Conservation (phyloP, 2,113 vertebrate genomes). For the Sclerurus mexicanus region DNA sequence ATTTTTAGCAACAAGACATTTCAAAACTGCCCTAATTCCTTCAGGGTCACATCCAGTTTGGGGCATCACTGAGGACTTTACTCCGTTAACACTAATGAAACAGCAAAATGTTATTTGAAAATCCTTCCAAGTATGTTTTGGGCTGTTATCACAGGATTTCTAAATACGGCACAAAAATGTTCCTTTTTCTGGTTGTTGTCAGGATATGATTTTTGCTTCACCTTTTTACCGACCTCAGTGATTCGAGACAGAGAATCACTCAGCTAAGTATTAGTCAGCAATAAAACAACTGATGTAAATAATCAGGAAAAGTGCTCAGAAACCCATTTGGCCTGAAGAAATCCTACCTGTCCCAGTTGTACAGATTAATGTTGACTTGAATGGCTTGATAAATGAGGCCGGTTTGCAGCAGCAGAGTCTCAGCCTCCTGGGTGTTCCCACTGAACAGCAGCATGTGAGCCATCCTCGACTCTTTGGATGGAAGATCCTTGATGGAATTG, state of each 20-base stretch:
- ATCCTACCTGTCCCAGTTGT: conserved; percentile 93
- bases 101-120: conserved; percentile 2
- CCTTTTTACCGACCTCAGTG: neutral
- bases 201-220: neutral
- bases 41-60: neutral
- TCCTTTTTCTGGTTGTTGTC: neutral
- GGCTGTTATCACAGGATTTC: neutral
- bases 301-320: neutral
- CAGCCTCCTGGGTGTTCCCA: conserved; percentile 89
- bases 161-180: neutral
- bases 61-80: neutral
- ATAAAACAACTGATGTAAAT: neutral
- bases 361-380: conserved; percentile 89
- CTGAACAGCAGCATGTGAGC: conserved; percentile 91
- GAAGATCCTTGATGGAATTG: conserved; percentile 89
- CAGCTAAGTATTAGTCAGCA: neutral
- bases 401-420: conserved; percentile 85
- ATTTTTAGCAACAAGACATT: conserved; percentile 56
- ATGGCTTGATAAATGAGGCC: conserved; percentile 93
- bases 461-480: conserved; percentile 89
- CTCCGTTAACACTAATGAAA: neutral
- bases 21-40: conserved; percentile 16
- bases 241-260: neutral
- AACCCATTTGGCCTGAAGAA: neutral
- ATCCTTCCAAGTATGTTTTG: neutral